These are phyloP conservation scores for Beris morrisii DNA, from an alignment of 2,888 invertebrate species.

Conservation along the genomic window DNA sequence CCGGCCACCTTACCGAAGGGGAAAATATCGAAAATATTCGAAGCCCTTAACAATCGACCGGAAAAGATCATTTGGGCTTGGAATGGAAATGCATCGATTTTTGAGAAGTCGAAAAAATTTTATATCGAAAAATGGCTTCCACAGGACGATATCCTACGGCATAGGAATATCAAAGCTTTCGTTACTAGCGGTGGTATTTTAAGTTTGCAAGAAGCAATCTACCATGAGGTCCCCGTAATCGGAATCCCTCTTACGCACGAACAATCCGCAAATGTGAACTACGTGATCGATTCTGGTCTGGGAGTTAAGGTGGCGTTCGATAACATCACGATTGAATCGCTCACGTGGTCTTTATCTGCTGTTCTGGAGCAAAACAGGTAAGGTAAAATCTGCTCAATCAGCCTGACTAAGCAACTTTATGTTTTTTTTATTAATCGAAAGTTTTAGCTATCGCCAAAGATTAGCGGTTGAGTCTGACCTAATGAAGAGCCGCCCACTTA, in stretches of 20 bases:
- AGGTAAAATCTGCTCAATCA: background rate
- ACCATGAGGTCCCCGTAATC: constrained; percentile 36
- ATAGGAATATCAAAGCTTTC: constrained; percentile 37
- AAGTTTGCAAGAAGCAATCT: constrained; percentile 36
- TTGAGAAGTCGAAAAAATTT: constrained; percentile 26
- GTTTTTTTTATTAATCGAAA: background rate
- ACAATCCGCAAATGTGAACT: constrained; percentile 21
- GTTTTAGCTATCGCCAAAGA: constrained; percentile 25
- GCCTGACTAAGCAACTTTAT: background rate
- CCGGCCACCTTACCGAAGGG: constrained; percentile 26
- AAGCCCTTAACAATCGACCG: constrained; percentile 30
- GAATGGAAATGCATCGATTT: constrained; percentile 34
- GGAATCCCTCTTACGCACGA: constrained; percentile 36
- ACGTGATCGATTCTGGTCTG: constrained; percentile 23
- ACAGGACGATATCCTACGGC: constrained; percentile 35
- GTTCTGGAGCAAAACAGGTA: constrained; percentile 32
- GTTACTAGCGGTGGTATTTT: constrained; percentile 37
- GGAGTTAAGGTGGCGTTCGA: constrained; percentile 32
- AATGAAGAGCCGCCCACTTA: constrained; percentile 16
- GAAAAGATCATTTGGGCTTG: constrained; percentile 38
- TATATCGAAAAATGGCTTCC: constrained; percentile 34
- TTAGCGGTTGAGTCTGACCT: constrained; percentile 18
- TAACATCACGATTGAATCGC: constrained; percentile 25
- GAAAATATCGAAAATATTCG: constrained; percentile 27
- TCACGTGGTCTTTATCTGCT: constrained; percentile 26